Percentiles rank a stretch among this genome's conserved stretches.
Conservation (phyloP, 2,888 invertebrate species). For the Pachycephus smyrnensis region DNA sequence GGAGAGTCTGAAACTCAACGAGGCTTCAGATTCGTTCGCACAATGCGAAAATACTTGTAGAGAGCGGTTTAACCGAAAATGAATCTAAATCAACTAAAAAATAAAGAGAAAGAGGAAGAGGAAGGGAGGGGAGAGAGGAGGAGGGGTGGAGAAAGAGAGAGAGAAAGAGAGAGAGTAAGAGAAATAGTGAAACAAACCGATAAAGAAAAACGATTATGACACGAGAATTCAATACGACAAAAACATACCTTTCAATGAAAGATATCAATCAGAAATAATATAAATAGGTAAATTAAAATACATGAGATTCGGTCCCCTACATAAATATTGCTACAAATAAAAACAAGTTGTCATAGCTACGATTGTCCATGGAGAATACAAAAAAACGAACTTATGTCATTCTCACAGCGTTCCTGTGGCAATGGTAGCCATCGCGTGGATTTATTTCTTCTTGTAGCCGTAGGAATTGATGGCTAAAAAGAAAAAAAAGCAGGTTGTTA, state of each 20-base stretch:
- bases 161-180: not conserved
- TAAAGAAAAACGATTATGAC: no score
- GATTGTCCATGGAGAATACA: not conserved
- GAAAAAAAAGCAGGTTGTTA: constrained; percentile 38
- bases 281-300: not conserved
- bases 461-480: constrained; percentile 78
- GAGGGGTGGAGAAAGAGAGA: no score
- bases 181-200: constrained; percentile 11
- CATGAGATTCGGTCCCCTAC: not conserved
- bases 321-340: not conserved
- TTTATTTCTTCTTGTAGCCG: constrained; percentile 76
- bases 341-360: not conserved
- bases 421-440: not conserved
- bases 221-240: not conserved
- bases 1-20: not conserved
- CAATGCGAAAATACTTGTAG: not conserved
- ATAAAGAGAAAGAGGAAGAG: not conserved
- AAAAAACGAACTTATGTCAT: not conserved
- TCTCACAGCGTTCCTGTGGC: not conserved
- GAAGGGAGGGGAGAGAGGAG: not conserved
- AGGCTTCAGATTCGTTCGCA: not conserved
- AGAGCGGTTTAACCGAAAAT: not conserved
- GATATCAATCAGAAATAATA: not conserved
- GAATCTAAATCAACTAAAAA: not conserved
- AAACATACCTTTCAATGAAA: not conserved